Evolutionary conservation across 1,140 invertebrate species (phyloP).

Genomic region (Nasonia giraulti): DNA sequence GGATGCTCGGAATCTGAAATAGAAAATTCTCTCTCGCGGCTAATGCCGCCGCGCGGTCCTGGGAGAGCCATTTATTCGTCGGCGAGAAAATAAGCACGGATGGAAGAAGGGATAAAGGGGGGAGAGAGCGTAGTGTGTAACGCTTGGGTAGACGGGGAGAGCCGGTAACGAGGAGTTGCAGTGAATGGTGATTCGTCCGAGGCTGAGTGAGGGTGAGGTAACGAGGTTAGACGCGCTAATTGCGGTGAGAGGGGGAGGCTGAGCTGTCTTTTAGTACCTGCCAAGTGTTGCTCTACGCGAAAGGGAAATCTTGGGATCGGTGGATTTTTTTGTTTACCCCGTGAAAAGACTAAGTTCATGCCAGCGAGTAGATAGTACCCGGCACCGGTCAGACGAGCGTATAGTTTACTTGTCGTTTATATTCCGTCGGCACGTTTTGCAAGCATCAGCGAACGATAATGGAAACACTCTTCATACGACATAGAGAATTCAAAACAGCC

Average conservation of each 20-base stretch:
- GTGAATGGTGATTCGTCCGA: conserved; percentile 34
- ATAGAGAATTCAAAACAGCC: conserved; percentile 34
- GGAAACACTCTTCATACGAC: conserved; percentile 28
- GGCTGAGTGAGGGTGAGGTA: neutral
- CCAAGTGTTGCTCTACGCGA: neutral
- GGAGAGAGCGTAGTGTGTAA: neutral
- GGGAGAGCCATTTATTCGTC: conserved; percentile 52
- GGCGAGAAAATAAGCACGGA: conserved; percentile 19
- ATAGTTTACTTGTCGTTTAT: conserved; percentile 15
- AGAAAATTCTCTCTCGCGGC: conserved; percentile 60
- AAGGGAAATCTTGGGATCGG: neutral
- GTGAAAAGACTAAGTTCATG: too few species aligned
- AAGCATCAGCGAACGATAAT: conserved; percentile 37
- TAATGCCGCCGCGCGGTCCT: conserved; percentile 56
- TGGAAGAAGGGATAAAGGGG: conserved; percentile 15
- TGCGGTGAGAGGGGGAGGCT: neutral
- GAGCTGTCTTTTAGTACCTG: neutral
- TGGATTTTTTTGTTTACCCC: neutral
- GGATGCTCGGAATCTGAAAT: conserved; percentile 63
- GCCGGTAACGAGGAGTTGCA: neutral
- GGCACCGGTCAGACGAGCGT: neutral
- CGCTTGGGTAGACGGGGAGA: neutral
- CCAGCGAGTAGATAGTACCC: neutral
- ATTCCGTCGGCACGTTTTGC: conserved; percentile 12
- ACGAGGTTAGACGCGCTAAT: conserved; percentile 7